A percentile compares a stretch with the other conserved stretches of the same genome.
phyloP scores from a whole-genome alignment of 2,888 invertebrate genomes.

The Chrysolina haemoptera region DNA sequence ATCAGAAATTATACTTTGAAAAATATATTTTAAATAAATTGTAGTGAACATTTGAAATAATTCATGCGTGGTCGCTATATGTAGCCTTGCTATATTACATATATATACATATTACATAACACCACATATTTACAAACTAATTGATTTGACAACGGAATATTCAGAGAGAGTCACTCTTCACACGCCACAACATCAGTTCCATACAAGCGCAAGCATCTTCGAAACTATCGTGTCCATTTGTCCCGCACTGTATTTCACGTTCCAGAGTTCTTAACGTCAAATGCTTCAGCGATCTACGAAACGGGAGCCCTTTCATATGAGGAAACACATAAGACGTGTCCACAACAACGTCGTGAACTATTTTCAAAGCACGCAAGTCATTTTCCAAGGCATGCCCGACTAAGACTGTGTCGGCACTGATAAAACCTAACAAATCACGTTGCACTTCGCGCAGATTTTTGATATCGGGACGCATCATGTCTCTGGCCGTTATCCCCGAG shows the following conservation, averaged over 20 bases:
- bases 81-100: no score
- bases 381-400: constrained; percentile 83
- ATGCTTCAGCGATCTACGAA: neutral
- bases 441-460: constrained; percentile 87
- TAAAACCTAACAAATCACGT: constrained; percentile 84
- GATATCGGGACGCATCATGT: constrained; percentile 71
- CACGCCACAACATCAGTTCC: no score
- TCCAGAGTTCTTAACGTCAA: neutral
- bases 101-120: no score
- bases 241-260: neutral
- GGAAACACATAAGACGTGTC: constrained; percentile 2
- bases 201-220: no score
- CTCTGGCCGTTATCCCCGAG: constrained; percentile 87
- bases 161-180: no score
- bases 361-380: constrained; percentile 4
- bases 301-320: neutral
- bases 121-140: no score
- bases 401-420: constrained; percentile 88
- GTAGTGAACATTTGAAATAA: no score
- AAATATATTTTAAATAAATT: no score
- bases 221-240: no score
- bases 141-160: no score
- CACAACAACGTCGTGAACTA: neutral
- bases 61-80: no score
- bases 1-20: no score